phyloP scores from a whole-genome alignment of 2,797 vertebrate genomes.

The Pipistrellus kuhlii region DNA sequence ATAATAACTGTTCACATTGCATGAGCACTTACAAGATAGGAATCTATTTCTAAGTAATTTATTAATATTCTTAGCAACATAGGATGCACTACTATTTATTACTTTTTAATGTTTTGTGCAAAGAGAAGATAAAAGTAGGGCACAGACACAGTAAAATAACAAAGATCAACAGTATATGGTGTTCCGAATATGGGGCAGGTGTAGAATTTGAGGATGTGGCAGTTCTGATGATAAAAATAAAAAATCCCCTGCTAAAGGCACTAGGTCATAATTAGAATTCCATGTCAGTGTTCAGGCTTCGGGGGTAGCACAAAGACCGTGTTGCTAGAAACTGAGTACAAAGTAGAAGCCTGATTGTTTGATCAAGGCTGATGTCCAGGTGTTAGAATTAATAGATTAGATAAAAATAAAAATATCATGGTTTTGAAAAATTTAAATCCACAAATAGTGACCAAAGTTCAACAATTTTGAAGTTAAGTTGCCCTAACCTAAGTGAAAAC shows the following conservation, averaged over 20 bases:
- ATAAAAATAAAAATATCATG: not conserved
- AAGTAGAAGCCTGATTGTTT: not conserved
- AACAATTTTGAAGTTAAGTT: not conserved
- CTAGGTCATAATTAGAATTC: not conserved
- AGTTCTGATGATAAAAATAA: not conserved
- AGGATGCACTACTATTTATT: not conserved
- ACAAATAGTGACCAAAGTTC: not conserved
- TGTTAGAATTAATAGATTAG: not conserved
- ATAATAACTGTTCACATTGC: not conserved
- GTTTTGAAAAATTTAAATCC: not conserved
- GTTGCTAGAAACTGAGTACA: not conserved
- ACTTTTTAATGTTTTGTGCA: not conserved
- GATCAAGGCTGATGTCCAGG: not conserved
- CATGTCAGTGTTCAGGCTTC: not conserved
- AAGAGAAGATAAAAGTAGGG: not conserved
- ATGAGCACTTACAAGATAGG: not conserved
- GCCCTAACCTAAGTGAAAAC: not conserved
- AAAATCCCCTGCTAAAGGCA: not conserved
- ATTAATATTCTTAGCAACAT: not conserved
- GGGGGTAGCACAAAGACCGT: not conserved
- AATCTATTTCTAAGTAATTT: not conserved
- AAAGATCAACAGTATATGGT: not conserved
- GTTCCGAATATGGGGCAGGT: not conserved
- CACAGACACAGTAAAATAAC: not conserved
- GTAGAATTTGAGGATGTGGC: not conserved